These are phyloP conservation scores for Gouania willdenowi DNA, from an alignment of 2,797 vertebrate genomes.

Conservation along the genomic window DNA sequence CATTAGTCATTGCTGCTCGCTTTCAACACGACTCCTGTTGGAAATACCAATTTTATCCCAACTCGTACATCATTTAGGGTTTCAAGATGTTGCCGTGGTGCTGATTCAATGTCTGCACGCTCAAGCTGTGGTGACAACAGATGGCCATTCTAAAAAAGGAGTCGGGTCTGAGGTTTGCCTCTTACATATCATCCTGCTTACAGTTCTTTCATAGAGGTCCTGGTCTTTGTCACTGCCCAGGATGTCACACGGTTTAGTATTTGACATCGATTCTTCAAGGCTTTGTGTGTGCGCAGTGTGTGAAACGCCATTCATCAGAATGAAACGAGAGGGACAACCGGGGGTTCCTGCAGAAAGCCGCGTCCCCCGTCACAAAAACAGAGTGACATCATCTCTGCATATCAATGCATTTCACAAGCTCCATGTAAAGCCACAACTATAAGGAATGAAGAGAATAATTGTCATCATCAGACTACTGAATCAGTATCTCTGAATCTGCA, in stretches of 20 bases:
- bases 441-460: no score
- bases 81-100: constrained; percentile 42
- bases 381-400: constrained; percentile 61
- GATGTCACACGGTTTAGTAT: constrained; percentile 52
- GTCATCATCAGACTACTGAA: no score
- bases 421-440: no score
- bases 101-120: constrained; percentile 38
- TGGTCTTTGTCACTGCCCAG: constrained; percentile 40
- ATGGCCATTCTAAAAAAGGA: constrained; percentile 13
- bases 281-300: constrained; percentile 46
- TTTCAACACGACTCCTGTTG: constrained; percentile 15
- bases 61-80: constrained; percentile 36
- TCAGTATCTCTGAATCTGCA: no score
- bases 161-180: neutral
- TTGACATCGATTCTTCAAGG: constrained; percentile 23
- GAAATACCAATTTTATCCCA: constrained; percentile 51
- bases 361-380: constrained; percentile 31
- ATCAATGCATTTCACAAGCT: constrained; percentile 19
- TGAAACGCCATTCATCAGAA: constrained; percentile 51
- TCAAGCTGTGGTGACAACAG: constrained; percentile 36
- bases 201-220: neutral
- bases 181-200: constrained; percentile 39
- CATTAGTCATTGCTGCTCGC: constrained; percentile 34
- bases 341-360: constrained; percentile 27
- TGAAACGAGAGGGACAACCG: constrained; percentile 47